These are phyloP conservation scores for Paragorgia papillata DNA, from an alignment of 92 coral and sea anemone species.

Conservation along the genomic window DNA sequence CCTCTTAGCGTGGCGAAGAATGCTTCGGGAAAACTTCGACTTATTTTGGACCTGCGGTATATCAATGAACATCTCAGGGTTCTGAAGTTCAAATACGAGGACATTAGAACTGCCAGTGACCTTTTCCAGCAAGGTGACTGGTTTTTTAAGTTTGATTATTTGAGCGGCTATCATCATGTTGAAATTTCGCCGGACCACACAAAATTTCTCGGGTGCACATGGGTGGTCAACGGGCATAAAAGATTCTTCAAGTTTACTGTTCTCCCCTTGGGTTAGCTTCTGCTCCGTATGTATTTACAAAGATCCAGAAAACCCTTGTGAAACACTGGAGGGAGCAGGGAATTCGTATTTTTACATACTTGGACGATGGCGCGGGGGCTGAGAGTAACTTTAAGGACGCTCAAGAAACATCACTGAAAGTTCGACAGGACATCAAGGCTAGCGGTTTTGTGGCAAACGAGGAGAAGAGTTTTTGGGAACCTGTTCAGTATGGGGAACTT, in stretches of 20 bases:
- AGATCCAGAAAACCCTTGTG: no score
- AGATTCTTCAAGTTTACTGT: slow-evolving; percentile 57
- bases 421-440: no score
- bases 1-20: slow-evolving; percentile 51
- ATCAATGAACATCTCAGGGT: slow-evolving; percentile 46
- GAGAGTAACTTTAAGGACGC: no score
- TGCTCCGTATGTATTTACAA: slow-evolving; percentile 56
- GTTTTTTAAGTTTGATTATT: slow-evolving; percentile 49
- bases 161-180: slow-evolving; percentile 59
- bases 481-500: no score
- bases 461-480: no score
- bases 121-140: slow-evolving; percentile 36
- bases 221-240: slow-evolving; percentile 1
- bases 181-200: slow-evolving; percentile 56
- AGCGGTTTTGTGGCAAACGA: no score
- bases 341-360: no score
- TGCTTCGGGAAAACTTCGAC: slow-evolving; percentile 45
- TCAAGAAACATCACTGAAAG: no score
- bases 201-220: slow-evolving; percentile 45
- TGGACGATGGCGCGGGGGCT: no score
- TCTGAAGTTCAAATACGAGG: slow-evolving; percentile 50
- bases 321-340: no score
- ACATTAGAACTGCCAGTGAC: slow-evolving; percentile 45
- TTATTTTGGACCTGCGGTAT: slow-evolving; percentile 48
- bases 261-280: slow-evolving; percentile 63